Evolutionary conservation across 2,888 invertebrate genomes (phyloP).

Genomic region (Cinara cedri): DNA sequence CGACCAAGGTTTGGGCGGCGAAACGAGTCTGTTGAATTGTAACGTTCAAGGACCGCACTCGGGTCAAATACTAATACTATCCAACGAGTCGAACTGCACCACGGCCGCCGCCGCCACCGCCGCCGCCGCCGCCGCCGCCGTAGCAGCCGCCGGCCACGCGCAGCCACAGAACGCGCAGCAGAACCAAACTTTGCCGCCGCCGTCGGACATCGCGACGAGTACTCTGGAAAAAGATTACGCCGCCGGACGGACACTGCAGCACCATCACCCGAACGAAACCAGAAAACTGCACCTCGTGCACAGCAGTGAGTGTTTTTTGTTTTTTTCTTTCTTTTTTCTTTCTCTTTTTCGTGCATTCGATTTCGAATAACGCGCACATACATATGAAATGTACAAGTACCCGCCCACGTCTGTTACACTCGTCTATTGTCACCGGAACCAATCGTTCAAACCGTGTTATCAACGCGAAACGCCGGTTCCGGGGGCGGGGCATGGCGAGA

Average conservation of each 20-base stretch:
- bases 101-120: too few species aligned
- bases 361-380: too few species aligned
- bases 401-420: too few species aligned
- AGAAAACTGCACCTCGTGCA: conserved; percentile 44
- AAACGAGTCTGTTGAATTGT: conserved; percentile 49
- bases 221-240: conserved; percentile 38
- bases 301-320: conserved; percentile 7
- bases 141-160: too few species aligned
- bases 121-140: too few species aligned
- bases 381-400: too few species aligned
- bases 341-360: too few species aligned
- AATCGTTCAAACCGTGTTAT: too few species aligned
- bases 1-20: conserved; percentile 47
- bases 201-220: conserved; percentile 17
- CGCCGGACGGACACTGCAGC: background rate
- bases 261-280: conserved; percentile 21
- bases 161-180: too few species aligned
- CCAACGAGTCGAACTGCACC: conserved; percentile 41
- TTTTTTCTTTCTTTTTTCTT: conserved; percentile 42
- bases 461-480: too few species aligned
- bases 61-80: conserved; percentile 48
- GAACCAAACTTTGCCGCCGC: conserved; percentile 25
- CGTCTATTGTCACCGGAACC: too few species aligned
- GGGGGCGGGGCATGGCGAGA: too few species aligned
- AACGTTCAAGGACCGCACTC: conserved; percentile 39